phyloP scores from a whole-genome alignment of 1,140 invertebrate genomes.

The Platyscapa corneri region DNA sequence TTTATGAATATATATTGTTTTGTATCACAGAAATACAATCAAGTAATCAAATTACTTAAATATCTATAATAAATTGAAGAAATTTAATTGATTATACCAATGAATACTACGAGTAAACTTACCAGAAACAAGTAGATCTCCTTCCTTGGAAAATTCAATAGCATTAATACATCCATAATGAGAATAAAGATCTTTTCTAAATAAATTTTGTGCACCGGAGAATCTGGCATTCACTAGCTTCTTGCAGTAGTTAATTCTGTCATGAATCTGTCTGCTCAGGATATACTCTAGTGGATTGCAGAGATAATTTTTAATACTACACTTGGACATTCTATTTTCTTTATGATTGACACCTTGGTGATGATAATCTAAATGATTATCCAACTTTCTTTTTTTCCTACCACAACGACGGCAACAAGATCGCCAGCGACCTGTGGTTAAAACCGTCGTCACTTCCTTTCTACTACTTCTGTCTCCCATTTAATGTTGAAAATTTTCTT shows the following conservation, averaged over 20 bases:
- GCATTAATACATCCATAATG: constrained; percentile 98
- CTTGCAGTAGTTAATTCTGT: constrained; percentile 72
- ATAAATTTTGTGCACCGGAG: constrained; percentile 82
- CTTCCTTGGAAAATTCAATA: constrained; percentile 93
- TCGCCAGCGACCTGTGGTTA: constrained; percentile 34
- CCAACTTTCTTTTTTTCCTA: constrained; percentile 5
- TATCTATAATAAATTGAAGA: neutral
- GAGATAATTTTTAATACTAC: neutral
- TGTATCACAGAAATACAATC: too few relatives aligned
- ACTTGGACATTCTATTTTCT: neutral
- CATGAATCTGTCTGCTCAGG: constrained; percentile 73
- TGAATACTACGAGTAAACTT: constrained; percentile 59
- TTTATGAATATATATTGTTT: too few relatives aligned
- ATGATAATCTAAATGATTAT: neutral
- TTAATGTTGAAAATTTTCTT: constrained; percentile 29
- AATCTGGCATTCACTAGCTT: constrained; percentile 80
- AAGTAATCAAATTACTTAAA: neutral
- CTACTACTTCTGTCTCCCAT: constrained; percentile 28
- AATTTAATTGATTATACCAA: neutral
- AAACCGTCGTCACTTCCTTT: constrained; percentile 6
- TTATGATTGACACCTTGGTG: neutral
- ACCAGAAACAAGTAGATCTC: constrained; percentile 92
- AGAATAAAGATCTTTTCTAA: constrained; percentile 87
- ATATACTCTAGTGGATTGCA: constrained; percentile 74
- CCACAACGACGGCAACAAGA: constrained; percentile 29